phyloP scores from a whole-genome alignment of 2,888 invertebrate species.

The Cerastis rubricosa region DNA sequence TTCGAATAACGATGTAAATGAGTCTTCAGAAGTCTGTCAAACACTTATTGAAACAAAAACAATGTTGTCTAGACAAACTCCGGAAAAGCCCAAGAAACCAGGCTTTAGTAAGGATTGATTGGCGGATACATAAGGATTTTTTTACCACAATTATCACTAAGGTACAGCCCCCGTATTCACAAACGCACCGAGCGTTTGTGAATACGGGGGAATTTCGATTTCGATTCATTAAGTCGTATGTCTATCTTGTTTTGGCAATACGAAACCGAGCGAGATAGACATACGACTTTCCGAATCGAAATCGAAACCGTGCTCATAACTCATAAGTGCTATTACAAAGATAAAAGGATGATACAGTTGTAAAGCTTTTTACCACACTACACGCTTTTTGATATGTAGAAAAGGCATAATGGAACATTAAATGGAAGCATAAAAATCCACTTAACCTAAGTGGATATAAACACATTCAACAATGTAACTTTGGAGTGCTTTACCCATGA shows the following conservation, averaged over 20 bases:
- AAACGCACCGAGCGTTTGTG: no score
- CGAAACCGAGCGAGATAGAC: no score
- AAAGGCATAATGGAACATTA: slow-evolving; percentile 15
- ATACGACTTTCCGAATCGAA: no score
- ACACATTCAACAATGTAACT: slow-evolving; percentile 21
- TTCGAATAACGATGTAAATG: no score
- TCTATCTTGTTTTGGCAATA: no score
- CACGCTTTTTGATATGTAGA: no score
- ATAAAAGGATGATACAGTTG: slow-evolving; percentile 12
- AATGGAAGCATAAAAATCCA: slow-evolving; percentile 38
- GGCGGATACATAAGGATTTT: not conserved
- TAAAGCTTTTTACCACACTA: slow-evolving; percentile 15
- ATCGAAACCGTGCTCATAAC: no score
- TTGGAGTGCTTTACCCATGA: slow-evolving; percentile 12
- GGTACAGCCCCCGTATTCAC: no score
- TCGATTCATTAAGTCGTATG: no score
- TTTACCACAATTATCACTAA: not conserved
- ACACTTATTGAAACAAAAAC: not conserved
- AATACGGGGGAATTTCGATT: no score
- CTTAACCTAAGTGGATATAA: slow-evolving; percentile 40
- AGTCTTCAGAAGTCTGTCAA: not conserved
- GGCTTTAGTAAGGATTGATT: not conserved
- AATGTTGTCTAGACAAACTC: not conserved
- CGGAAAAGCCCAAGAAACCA: not conserved
- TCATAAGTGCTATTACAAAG: not conserved